Evolutionary conservation across 64 coral and sea anemone species (phyloP).

Genomic region (Porites lutea): DNA sequence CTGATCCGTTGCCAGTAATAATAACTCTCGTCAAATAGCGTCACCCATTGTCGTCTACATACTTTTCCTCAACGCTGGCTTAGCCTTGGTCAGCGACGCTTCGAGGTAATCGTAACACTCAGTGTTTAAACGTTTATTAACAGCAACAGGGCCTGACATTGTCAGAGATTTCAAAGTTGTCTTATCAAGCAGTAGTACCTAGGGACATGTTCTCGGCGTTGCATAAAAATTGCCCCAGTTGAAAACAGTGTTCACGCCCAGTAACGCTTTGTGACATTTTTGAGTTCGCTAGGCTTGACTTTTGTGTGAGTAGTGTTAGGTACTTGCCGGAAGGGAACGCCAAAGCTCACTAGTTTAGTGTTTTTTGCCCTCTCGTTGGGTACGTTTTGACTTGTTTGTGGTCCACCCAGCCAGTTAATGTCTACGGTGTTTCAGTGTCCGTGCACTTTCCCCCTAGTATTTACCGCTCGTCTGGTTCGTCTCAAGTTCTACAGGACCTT

Average conservation of each 20-base stretch:
- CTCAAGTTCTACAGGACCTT: background rate
- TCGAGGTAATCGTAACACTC: slow-evolving; percentile 42
- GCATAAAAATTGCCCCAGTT: too few relatives aligned
- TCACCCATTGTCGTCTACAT: slow-evolving; percentile 30
- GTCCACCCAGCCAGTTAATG: too few relatives aligned
- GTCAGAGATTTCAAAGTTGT: slow-evolving; percentile 30
- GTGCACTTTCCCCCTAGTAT: background rate
- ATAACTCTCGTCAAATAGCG: slow-evolving; percentile 9
- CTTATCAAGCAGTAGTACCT: slow-evolving; percentile 46
- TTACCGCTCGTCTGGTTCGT: background rate
- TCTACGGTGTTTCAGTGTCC: too few relatives aligned
- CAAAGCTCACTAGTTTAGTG: too few relatives aligned
- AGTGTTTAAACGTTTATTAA: slow-evolving; percentile 21
- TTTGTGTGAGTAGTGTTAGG: too few relatives aligned
- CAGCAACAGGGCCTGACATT: slow-evolving; percentile 23
- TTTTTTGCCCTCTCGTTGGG: too few relatives aligned
- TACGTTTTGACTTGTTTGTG: too few relatives aligned
- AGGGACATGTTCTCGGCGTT: slow-evolving; percentile 50
- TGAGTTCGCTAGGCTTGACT: too few relatives aligned
- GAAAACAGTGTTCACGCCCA: too few relatives aligned
- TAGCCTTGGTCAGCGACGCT: background rate
- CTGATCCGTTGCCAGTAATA: slow-evolving; percentile 5
- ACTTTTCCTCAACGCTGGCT: slow-evolving; percentile 18
- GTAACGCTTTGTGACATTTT: too few relatives aligned
- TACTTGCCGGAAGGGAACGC: too few relatives aligned